A percentile compares a stretch with the other conserved stretches of the same genome.
Conservation (phyloP, 1,140 invertebrate genomes). For the Drosophila oshimai region DNA sequence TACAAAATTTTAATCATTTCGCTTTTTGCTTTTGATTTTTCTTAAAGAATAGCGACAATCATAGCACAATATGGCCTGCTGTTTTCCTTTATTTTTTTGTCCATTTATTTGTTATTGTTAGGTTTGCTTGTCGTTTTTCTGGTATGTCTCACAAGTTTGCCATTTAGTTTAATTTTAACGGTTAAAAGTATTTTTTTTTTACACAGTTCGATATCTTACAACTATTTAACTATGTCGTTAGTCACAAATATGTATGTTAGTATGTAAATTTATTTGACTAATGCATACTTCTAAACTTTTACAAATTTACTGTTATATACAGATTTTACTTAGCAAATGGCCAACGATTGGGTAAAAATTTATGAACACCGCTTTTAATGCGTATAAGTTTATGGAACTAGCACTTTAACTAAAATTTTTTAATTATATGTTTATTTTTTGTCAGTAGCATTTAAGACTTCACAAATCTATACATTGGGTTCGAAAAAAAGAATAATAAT, state of each 20-base stretch:
- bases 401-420: too few relatives aligned
- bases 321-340: constrained; percentile 55
- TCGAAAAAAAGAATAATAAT: too few relatives aligned
- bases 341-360: too few relatives aligned
- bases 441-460: too few relatives aligned
- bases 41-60: constrained; percentile 30
- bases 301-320: constrained; percentile 75
- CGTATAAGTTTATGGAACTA: too few relatives aligned
- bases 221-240: constrained; percentile 47
- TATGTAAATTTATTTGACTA: constrained; percentile 20
- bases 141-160: constrained; percentile 34
- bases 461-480: too few relatives aligned
- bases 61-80: constrained; percentile 6
- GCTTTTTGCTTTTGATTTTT: constrained; percentile 36
- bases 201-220: constrained; percentile 65
- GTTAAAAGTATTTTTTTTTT: constrained; percentile 67
- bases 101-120: constrained; percentile 48
- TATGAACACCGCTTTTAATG: too few relatives aligned
- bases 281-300: constrained; percentile 26
- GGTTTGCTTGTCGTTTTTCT: constrained; percentile 55
- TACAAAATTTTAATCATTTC: constrained; percentile 71
- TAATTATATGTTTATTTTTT: too few relatives aligned
- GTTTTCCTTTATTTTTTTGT: constrained; percentile 10
- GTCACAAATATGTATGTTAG: constrained; percentile 1
- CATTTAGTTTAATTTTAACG: too few relatives aligned